Evolutionary conservation across 1,140 invertebrate species (phyloP).

Genomic region (Amyelois transitella): DNA sequence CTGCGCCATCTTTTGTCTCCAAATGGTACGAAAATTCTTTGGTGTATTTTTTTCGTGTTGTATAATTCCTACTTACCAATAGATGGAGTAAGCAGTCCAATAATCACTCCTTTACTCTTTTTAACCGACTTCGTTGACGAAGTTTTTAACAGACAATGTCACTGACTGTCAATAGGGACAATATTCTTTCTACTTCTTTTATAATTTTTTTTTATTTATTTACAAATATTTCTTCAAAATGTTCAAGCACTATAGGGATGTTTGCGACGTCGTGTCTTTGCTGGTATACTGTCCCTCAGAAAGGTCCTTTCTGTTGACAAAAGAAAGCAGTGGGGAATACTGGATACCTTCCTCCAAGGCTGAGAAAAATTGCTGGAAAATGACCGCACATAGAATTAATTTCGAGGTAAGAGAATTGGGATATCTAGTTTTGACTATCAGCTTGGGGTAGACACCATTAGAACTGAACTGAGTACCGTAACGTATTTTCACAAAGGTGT

Average conservation of each 20-base stretch:
- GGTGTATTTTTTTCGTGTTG: too few relatives aligned
- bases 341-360: constrained; percentile 47
- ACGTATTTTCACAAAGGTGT: too few relatives aligned
- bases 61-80: too few relatives aligned
- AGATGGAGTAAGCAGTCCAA: too few relatives aligned
- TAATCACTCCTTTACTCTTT: too few relatives aligned
- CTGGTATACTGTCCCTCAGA: constrained; percentile 42
- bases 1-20: too few relatives aligned
- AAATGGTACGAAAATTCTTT: too few relatives aligned
- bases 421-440: neutral
- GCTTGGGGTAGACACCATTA: too few relatives aligned
- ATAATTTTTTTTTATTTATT: neutral
- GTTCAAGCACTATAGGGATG: constrained; percentile 49
- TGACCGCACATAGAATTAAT: constrained; percentile 43
- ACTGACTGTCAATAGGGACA: neutral
- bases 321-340: constrained; percentile 38
- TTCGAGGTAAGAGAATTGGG: constrained; percentile 25
- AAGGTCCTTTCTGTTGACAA: constrained; percentile 32
- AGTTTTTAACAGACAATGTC: neutral
- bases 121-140: neutral
- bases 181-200: neutral
- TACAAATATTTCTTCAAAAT: constrained; percentile 18
- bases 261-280: constrained; percentile 45
- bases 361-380: constrained; percentile 49
- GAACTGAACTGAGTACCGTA: too few relatives aligned